Conservation (phyloP, 2,888 invertebrate species). For the Epistrophe grossulariae region DNA sequence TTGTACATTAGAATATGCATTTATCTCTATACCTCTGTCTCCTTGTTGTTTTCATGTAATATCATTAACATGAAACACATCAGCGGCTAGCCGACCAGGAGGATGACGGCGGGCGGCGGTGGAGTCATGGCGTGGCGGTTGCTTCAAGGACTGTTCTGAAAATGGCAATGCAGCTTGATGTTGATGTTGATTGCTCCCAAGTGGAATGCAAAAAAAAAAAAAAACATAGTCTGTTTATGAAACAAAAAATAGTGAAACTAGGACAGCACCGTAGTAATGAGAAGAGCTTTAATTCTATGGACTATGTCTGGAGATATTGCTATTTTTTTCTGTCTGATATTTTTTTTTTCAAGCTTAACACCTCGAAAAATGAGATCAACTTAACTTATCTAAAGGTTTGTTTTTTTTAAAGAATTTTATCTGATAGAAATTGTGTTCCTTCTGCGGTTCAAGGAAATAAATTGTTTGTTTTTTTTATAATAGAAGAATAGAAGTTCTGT, state of each 20-base stretch:
- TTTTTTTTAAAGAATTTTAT: neutral
- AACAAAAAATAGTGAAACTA: conserved; percentile 47
- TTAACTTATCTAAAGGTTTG: conserved; percentile 8
- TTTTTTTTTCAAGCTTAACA: conserved; percentile 8
- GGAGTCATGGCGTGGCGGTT: neutral
- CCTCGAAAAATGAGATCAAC: conserved; percentile 32
- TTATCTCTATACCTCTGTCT: conserved; percentile 47
- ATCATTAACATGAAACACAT: conserved; percentile 62
- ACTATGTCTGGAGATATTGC: conserved; percentile 41
- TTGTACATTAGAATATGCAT: conserved; percentile 58
- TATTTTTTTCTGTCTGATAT: conserved; percentile 6
- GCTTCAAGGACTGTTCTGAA: conserved; percentile 49
- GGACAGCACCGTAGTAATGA: conserved; percentile 64
- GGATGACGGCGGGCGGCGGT: too few relatives aligned
- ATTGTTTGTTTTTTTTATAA: too few relatives aligned
- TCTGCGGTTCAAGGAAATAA: neutral
- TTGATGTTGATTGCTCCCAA: conserved; percentile 58
- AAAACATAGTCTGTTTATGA: conserved; percentile 1
- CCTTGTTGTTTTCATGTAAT: conserved; percentile 61
- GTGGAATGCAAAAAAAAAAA: neutral
- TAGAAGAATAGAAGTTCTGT: too few relatives aligned
- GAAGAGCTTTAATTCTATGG: conserved; percentile 41
- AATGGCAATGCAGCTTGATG: conserved; percentile 53
- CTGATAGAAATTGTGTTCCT: too few relatives aligned
- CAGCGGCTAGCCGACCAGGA: conserved; percentile 1